These are phyloP conservation scores for Trachemys scripta DNA, from an alignment of 2,113 vertebrate genomes.

Conservation along the genomic window DNA sequence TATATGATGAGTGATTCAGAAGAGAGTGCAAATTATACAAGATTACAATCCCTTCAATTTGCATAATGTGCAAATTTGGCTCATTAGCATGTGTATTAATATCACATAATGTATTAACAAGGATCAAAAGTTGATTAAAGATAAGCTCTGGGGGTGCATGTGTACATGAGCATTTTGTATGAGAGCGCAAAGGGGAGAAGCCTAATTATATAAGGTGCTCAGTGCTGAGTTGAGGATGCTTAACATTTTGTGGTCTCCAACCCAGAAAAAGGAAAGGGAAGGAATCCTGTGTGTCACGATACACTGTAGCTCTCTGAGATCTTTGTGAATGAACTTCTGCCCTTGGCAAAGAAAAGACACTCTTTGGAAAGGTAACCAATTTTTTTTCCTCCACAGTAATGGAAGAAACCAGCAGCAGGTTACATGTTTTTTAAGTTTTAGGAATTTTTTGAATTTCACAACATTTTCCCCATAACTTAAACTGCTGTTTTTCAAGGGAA, in stretches of 20 bases:
- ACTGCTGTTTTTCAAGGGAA: background rate
- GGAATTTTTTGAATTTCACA: background rate
- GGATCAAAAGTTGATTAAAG: background rate
- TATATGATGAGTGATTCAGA: background rate
- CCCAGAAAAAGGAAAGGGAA: background rate
- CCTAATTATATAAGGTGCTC: background rate
- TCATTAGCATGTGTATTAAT: background rate
- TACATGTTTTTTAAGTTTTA: too few species aligned
- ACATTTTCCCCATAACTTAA: background rate
- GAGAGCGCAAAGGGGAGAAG: background rate
- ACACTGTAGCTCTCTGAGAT: background rate
- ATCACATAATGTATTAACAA: background rate
- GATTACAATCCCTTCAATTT: background rate
- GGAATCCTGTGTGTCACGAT: background rate
- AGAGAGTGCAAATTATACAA: background rate
- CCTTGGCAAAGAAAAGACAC: background rate
- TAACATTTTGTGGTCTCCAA: background rate
- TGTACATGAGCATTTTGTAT: background rate
- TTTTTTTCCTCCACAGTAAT: background rate
- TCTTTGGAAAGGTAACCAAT: background rate
- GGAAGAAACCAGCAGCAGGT: background rate
- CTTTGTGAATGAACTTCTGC: background rate
- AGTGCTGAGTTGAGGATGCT: background rate
- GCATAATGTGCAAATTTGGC: background rate
- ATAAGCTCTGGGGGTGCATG: background rate